Percentiles rank a stretch among this genome's conserved stretches.
These are phyloP conservation scores for Saccopteryx bilineata DNA, from an alignment of 2,113 vertebrate species.

Conservation along the genomic window DNA sequence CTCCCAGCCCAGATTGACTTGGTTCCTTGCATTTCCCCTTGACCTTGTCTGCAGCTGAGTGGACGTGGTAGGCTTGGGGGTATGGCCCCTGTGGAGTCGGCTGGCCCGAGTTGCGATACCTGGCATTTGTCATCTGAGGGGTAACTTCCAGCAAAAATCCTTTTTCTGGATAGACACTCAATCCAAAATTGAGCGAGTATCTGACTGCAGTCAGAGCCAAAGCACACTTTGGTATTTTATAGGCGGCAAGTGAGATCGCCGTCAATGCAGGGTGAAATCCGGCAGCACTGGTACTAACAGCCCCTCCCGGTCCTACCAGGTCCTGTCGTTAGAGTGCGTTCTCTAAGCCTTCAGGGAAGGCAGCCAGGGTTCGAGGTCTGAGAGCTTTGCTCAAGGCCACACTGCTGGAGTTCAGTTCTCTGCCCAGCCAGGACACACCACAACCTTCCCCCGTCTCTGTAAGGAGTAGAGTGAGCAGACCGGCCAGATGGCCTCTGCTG, in stretches of 20 bases:
- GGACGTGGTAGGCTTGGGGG: not conserved
- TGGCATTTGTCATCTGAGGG: not conserved
- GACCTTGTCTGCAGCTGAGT: not conserved
- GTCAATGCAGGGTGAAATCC: not conserved
- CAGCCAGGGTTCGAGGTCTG: not conserved
- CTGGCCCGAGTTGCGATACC: not conserved
- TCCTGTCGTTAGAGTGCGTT: not conserved
- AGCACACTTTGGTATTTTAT: not conserved
- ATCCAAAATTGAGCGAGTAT: not conserved
- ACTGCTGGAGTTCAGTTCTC: conserved; percentile 5
- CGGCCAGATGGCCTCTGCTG: not conserved
- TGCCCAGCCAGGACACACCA: not conserved
- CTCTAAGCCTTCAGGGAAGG: not conserved
- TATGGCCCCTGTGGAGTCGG: not conserved
- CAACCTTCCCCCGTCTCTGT: not conserved
- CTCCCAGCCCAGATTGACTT: not conserved
- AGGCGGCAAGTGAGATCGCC: not conserved
- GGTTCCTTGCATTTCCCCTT: not conserved
- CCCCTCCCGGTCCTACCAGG: not conserved
- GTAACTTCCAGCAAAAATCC: not conserved
- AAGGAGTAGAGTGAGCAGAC: not conserved
- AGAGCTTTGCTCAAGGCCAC: not conserved
- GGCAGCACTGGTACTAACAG: not conserved
- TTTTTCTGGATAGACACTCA: not conserved
- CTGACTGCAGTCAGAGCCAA: not conserved